A percentile compares a stretch with the other conserved stretches of the same genome.
Conservation (phyloP, 2,113 vertebrate genomes). For the Pavo muticus region DNA sequence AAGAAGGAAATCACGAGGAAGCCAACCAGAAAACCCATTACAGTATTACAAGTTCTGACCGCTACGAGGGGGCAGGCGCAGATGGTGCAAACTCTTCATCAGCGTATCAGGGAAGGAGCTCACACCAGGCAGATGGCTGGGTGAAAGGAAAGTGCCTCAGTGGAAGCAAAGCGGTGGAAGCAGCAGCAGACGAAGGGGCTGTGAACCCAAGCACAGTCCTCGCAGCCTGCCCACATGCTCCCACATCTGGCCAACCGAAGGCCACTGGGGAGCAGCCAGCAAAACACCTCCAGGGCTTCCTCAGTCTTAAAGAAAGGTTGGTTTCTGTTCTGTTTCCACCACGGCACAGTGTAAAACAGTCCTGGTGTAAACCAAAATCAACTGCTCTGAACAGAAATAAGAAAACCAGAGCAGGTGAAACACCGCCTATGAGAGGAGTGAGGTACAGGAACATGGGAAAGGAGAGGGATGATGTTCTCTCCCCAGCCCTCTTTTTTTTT, state of each 20-base stretch:
- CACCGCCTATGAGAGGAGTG: no score
- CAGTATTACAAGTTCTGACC: not conserved
- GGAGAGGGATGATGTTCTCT: no score
- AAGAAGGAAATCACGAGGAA: not conserved
- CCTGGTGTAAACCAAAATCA: slow-evolving; percentile 24
- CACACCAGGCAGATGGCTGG: not conserved
- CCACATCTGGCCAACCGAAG: not conserved
- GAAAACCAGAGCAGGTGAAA: no score
- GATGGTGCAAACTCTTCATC: not conserved
- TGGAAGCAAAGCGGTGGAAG: not conserved
- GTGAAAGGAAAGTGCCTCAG: not conserved
- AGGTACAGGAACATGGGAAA: no score
- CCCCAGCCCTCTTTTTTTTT: no score
- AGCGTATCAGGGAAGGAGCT: not conserved
- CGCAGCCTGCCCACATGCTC: not conserved
- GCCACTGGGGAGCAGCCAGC: not conserved
- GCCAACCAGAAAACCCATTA: not conserved
- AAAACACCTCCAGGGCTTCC: not conserved
- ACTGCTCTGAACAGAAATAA: slow-evolving; percentile 8
- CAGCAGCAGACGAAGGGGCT: not conserved
- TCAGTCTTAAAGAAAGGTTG: not conserved
- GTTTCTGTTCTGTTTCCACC: not conserved
- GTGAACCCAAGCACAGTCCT: not conserved
- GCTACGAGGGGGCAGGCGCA: not conserved
- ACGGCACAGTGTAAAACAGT: not conserved